These are phyloP conservation scores for Ramphastos sulfuratus DNA, from an alignment of 2,113 vertebrate species.

Conservation along the genomic window DNA sequence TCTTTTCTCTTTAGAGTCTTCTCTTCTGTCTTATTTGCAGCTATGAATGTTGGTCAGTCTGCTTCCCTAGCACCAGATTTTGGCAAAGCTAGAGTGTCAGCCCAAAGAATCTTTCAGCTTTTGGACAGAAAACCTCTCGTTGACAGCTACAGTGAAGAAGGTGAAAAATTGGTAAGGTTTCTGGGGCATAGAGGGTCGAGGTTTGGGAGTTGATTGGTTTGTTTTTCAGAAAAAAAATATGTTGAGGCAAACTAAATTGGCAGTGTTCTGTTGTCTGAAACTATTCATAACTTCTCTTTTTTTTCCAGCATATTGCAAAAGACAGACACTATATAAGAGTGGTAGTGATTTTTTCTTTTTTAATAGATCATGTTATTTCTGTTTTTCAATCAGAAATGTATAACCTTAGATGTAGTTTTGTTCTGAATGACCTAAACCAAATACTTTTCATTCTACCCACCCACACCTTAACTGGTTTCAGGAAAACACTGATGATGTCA, in stretches of 20 bases:
- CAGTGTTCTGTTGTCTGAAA: not conserved
- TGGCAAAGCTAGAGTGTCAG: constrained; percentile 61
- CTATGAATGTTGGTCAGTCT: constrained; percentile 65
- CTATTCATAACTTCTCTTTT: not conserved
- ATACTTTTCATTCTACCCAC: not conserved
- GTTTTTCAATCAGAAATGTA: not conserved
- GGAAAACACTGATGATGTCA: not conserved
- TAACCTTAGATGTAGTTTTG: not conserved
- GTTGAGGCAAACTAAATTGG: not conserved
- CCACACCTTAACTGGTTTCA: not conserved
- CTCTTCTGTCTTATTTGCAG: constrained; percentile 51
- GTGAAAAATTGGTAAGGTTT: constrained; percentile 64
- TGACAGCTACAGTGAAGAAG: constrained; percentile 69
- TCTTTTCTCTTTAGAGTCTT: constrained; percentile 59
- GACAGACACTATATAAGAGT: not conserved
- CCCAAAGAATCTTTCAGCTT: constrained; percentile 68
- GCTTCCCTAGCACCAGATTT: constrained; percentile 68
- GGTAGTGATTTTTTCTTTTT: not conserved
- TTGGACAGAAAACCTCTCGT: constrained; percentile 63
- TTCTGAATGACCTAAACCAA: not conserved
- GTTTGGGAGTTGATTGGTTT: not conserved
- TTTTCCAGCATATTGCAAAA: not conserved
- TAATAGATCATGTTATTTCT: not conserved
- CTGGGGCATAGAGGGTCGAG: not conserved
- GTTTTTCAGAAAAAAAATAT: not conserved